Evolutionary conservation across 2,888 invertebrate genomes (phyloP).

Genomic region (Platycheirus rosarum): DNA sequence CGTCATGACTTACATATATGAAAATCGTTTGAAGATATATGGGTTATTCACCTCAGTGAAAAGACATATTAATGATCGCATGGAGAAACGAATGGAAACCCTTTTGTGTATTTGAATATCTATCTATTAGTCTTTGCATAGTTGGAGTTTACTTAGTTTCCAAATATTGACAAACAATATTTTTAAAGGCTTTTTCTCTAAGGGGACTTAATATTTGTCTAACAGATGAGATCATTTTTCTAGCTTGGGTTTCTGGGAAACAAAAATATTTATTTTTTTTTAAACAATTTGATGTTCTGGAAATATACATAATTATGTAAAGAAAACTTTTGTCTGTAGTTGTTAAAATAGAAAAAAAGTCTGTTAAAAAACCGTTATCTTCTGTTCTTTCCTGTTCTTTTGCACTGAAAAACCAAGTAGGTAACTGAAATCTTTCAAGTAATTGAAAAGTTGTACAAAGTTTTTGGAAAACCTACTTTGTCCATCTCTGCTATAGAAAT

Average conservation of each 20-base stretch:
- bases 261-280: conserved; percentile 25
- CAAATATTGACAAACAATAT: conserved; percentile 54
- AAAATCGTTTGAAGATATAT: conserved; percentile 48
- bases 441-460: too few species aligned
- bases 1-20: conserved; percentile 16
- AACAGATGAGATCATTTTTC: conserved; percentile 19
- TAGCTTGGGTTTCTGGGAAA: conserved; percentile 16
- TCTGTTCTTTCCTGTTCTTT: too few species aligned
- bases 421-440: too few species aligned
- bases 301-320: too few species aligned
- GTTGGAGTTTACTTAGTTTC: conserved; percentile 39
- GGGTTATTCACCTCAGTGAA: conserved; percentile 55
- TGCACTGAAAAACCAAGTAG: too few species aligned
- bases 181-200: conserved; percentile 28
- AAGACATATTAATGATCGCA: conserved; percentile 33
- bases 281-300: too few species aligned
- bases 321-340: too few species aligned
- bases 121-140: conserved; percentile 32
- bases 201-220: conserved; percentile 1
- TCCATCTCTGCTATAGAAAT: too few species aligned
- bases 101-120: conserved; percentile 8
- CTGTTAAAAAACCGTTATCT: too few species aligned
- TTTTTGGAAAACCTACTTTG: too few species aligned
- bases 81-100: conserved; percentile 30
- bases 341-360: too few species aligned